Percentiles rank a stretch among this genome's conserved stretches.
phyloP scores from a whole-genome alignment of 2,113 vertebrate genomes.

The Ardeotis arabs region DNA sequence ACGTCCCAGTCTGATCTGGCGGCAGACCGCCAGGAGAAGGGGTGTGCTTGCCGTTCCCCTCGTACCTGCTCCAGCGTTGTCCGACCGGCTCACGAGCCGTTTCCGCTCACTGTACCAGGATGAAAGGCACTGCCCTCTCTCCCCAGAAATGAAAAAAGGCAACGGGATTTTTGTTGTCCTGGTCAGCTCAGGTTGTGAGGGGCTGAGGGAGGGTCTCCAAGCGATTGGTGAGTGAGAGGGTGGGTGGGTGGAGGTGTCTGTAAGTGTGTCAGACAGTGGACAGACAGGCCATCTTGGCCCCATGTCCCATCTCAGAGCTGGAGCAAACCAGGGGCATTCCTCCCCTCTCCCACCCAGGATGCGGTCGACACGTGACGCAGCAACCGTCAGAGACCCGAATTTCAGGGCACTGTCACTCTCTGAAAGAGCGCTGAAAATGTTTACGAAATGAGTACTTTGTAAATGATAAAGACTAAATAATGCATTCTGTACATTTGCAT shows the following conservation, averaged over 20 bases:
- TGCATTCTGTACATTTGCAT: neutral
- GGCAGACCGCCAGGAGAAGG: neutral
- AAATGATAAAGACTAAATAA: conserved; percentile 34
- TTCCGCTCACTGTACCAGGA: neutral
- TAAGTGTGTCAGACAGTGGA: fast-evolving
- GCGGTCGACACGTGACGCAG: fast-evolving
- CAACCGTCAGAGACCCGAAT: neutral
- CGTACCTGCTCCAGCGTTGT: neutral
- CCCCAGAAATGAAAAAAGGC: fast-evolving
- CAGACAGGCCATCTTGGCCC: neutral
- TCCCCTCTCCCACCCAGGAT: neutral
- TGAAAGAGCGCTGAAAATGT: neutral
- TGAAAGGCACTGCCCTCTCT: neutral
- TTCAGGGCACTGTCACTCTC: neutral
- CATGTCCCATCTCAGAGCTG: fast-evolving
- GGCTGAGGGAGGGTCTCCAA: neutral
- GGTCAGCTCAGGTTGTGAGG: neutral
- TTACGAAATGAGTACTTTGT: neutral
- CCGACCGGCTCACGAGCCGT: fast-evolving
- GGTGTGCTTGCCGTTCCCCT: neutral
- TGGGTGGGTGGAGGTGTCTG: fast-evolving
- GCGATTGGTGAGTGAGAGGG: fast-evolving
- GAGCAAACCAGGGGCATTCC: fast-evolving
- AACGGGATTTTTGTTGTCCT: neutral
- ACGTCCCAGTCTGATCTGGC: neutral